Conservation (phyloP, 2,888 invertebrate genomes). For the Mythimna lalbum region DNA sequence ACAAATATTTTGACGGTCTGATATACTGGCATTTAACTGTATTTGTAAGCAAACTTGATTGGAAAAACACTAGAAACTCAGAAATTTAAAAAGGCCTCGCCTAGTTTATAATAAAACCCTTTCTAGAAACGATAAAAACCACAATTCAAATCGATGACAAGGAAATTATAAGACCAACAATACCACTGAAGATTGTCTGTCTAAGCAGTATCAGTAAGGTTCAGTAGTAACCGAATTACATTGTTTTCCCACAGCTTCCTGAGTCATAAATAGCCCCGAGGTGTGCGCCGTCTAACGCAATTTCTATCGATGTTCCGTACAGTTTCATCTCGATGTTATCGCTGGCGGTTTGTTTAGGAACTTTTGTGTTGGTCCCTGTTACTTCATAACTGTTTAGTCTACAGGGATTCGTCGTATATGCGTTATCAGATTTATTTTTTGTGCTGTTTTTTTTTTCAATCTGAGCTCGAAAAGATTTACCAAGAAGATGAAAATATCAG, state of each 20-base stretch:
- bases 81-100: too few species aligned
- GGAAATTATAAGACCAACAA: neutral
- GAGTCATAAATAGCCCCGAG: slow-evolving; percentile 28
- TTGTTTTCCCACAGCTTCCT: slow-evolving; percentile 24
- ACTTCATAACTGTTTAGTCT: slow-evolving; percentile 32
- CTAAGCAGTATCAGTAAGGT: slow-evolving; percentile 14
- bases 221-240: slow-evolving; percentile 34
- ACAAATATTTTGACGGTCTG: too few species aligned
- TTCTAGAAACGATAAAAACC: too few species aligned
- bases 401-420: neutral
- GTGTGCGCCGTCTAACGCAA: slow-evolving; percentile 32
- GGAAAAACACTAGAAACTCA: too few species aligned
- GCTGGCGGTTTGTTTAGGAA: slow-evolving; percentile 21
- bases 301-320: slow-evolving; percentile 37
- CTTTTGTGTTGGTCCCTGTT: neutral
- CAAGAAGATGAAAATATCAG: neutral
- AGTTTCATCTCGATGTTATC: slow-evolving; percentile 20
- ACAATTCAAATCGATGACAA: too few species aligned
- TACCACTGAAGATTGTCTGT: neutral
- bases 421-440: neutral
- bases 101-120: too few species aligned
- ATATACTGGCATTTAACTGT: too few species aligned
- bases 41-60: too few species aligned
- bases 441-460: neutral
- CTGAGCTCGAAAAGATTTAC: neutral